Evolutionary conservation across 2,888 invertebrate genomes (phyloP).

Genomic region (Diadegma fenestrale): DNA sequence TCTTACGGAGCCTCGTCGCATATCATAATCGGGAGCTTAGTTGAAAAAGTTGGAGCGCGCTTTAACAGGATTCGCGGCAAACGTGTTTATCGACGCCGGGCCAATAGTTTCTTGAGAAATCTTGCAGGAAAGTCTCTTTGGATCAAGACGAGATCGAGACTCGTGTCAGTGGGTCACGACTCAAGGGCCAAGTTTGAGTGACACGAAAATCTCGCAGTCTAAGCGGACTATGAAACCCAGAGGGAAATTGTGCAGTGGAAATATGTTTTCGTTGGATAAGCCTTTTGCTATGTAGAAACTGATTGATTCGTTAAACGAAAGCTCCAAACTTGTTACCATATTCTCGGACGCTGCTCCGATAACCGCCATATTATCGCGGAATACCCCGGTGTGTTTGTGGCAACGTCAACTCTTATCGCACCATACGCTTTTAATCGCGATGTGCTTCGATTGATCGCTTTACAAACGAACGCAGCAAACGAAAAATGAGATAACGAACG

Average conservation of each 20-base stretch:
- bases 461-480: not conserved
- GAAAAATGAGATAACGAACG: slow-evolving; percentile 30
- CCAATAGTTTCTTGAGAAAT: slow-evolving; percentile 9
- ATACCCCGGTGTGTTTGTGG: not conserved
- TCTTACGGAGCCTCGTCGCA: not conserved
- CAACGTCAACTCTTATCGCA: slow-evolving; percentile 10
- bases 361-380: not conserved
- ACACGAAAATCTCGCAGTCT: not conserved
- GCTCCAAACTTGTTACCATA: not conserved
- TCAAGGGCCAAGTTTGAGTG: slow-evolving; percentile 14
- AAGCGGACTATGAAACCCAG: not conserved
- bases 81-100: not conserved
- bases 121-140: slow-evolving; percentile 1
- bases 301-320: not conserved
- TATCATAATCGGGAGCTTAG: not conserved
- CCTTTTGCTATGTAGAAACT: not conserved
- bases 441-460: slow-evolving; percentile 20
- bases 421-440: not conserved
- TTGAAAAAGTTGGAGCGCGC: slow-evolving; percentile 1
- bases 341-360: not conserved
- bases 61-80: slow-evolving; percentile 1
- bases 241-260: slow-evolving; percentile 1
- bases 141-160: not conserved
- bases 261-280: not conserved
- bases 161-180: slow-evolving; percentile 13